Evolutionary conservation across 2,113 vertebrate species (phyloP).

Genomic region (Montifringilla adamsi): DNA sequence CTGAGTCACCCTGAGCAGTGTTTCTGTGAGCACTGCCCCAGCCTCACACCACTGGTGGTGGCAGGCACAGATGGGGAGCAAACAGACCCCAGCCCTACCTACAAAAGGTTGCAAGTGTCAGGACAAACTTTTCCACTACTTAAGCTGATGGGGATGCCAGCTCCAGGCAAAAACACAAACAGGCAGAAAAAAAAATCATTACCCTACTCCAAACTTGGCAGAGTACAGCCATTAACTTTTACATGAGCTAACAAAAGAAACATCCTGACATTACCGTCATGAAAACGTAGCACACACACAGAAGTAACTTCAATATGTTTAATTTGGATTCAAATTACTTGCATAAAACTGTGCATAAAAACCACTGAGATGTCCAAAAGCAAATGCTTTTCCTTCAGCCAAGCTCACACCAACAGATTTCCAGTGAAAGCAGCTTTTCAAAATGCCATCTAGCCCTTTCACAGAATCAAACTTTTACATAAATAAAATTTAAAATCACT

Average conservation of each 20-base stretch:
- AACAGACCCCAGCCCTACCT: slow-evolving; percentile 4
- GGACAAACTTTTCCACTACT: slow-evolving; percentile 55
- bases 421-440: slow-evolving; percentile 47
- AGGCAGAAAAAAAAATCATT: slow-evolving; percentile 49
- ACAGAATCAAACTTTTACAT: not conserved
- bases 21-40: not conserved
- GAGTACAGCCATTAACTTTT: slow-evolving; percentile 51
- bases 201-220: slow-evolving; percentile 61
- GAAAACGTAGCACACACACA: slow-evolving; percentile 41
- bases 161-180: slow-evolving; percentile 55
- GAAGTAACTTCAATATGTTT: slow-evolving; percentile 58
- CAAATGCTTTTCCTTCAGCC: slow-evolving; percentile 61
- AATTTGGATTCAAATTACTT: slow-evolving; percentile 66
- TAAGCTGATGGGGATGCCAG: slow-evolving; percentile 45
- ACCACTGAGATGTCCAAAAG: slow-evolving; percentile 58
- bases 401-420: slow-evolving; percentile 35
- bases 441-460: slow-evolving; percentile 38
- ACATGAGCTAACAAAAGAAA: slow-evolving; percentile 73
- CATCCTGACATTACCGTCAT: slow-evolving; percentile 37
- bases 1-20: not conserved
- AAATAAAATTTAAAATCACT: slow-evolving; percentile 42
- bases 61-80: not conserved
- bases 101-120: slow-evolving; percentile 29
- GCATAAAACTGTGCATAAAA: slow-evolving; percentile 64
- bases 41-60: not conserved